Base-by-base conservation (phyloP, 1,140 invertebrate genomes). In the Drosophila neocordata region DNA sequence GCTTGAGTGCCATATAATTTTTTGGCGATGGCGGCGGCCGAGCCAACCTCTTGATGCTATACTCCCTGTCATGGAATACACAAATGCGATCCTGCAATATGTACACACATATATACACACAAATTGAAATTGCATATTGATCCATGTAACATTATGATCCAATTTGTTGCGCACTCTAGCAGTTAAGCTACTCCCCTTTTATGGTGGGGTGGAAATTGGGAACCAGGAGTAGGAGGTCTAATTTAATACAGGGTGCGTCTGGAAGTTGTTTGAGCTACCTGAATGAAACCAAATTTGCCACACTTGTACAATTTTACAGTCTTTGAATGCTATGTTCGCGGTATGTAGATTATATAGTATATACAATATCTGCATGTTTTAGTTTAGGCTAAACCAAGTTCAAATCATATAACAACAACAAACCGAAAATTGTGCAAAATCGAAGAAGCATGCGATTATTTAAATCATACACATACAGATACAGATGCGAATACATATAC, bases 11-110 rank as follows among this genome's bases (percentile, higher is more conserved):
- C 72, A 83, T 56, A 69, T 85, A 91, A 77, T 91, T 90, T 51
- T 74, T 89, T 12, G 90, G 90, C 34, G 87, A 78, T 18, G 90
- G 90, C 63, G 90, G 90, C 35, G 90, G 90, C 12, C 90, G 73
- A 22, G 74, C 81, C 73, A 91, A 66, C 38, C 81, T 61, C 70
- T 73, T 77, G 71, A 91, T 91, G 80, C 75, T 90, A 70, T 90
- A 91, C 37, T 91, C 83, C 60, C 62, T 73, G 60, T 90, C 83
- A 71, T 91, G 79, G 56, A 91, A 88, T 27, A 82, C 74, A 65
- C 87, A 88, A 73, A 89, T 79, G 67, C 87, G 87, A 76, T 91
- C 87, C 90, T 91, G 90, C 59, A 91, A 91, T 74, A 77, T 70
- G 24, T 60, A 57, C 68, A 61, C 74, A 65, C 61, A 61, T 51